Base-by-base conservation (phyloP, 2,888 invertebrate species). In the Tinea trinotella region DNA sequence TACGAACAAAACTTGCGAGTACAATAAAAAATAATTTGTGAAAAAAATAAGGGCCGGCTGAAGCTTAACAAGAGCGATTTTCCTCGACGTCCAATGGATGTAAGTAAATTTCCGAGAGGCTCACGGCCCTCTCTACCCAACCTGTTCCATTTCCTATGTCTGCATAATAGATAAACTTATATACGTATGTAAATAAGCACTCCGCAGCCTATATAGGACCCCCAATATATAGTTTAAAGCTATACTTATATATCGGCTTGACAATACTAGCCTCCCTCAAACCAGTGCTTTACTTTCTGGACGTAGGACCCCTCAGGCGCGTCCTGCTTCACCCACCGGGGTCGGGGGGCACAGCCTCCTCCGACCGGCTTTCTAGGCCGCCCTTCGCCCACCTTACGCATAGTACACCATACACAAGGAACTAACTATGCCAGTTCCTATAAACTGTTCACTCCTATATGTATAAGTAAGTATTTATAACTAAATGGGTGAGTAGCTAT, bases 251-350 rank as follows among this genome's bases (percentile, higher is more conserved):
- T 71, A 78, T 78, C 65, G 74, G 71, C 77, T 83, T 85, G 84
- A 85, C 84, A 85, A 83, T 85, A 79, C 82, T 84, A 81, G 83
- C 81, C 82, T 74, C 81, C 84, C 82, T 72, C 81, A 80, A 71
- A 78, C 81, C 81, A 82, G 83, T 81, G 83, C 80, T 84, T 82
- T 82, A 82, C 83, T 85, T 84, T 85, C 84, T 84, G 83, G 83
- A 80, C 84, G 81, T 70, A 75, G 68, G 53, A 19, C 79, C 83
- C 81, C 77, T 77, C 65, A 73, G 79, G 81, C 82, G 77, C 70
- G 70, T 72, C 67, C 69, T 68, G 70, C 64, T 62, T 67, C 61
- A 72, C 74, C 62, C 72, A 68, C 64, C 59, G 59, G 53, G 35
- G 54, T 58, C 61, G 66, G 65, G 52, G 20, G 35, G 34, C 44